phyloP scores from a whole-genome alignment of 1,140 invertebrate species.

The Sarcophaga bullata region DNA sequence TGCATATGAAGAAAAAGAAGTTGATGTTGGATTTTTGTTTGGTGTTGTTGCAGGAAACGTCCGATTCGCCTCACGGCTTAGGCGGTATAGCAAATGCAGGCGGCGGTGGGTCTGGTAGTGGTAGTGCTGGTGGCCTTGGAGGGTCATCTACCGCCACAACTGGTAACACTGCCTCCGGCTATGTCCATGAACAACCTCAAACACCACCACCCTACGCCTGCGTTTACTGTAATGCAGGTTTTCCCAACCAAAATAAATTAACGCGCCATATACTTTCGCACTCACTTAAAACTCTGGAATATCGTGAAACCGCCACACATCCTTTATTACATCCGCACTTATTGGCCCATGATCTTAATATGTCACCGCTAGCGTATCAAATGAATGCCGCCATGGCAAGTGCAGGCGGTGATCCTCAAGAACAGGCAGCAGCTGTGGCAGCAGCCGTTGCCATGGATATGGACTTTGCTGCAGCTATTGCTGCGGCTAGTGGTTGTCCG shows the following conservation, averaged over 20 bases:
- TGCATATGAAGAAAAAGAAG: slow-evolving; percentile 74
- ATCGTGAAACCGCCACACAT: slow-evolving; percentile 73
- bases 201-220: slow-evolving; percentile 75
- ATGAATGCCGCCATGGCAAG: slow-evolving; percentile 66
- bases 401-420: slow-evolving; percentile 68
- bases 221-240: slow-evolving; percentile 87
- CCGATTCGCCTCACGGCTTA: slow-evolving; percentile 72
- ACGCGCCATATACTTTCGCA: slow-evolving; percentile 88
- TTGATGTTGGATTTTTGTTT: slow-evolving; percentile 90
- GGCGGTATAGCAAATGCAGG: slow-evolving; percentile 64
- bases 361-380: slow-evolving; percentile 66
- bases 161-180: slow-evolving; percentile 48
- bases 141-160: slow-evolving; percentile 57
- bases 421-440: slow-evolving; percentile 61
- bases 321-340: slow-evolving; percentile 68
- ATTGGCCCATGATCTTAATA: slow-evolving; percentile 66
- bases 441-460: slow-evolving; percentile 57
- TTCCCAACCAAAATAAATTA: slow-evolving; percentile 88
- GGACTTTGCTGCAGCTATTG: slow-evolving; percentile 61
- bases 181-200: slow-evolving; percentile 49
- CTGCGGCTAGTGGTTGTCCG: slow-evolving; percentile 63
- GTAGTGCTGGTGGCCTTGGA: slow-evolving; percentile 47
- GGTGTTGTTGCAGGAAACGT: slow-evolving; percentile 91
- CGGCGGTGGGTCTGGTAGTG: slow-evolving; percentile 62
- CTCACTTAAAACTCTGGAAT: slow-evolving; percentile 86